Evolutionary conservation across 2,888 invertebrate genomes (phyloP), one percentile per base, ranked within the genome.

Genomic region (Minunthozetes semirufus): DNA sequence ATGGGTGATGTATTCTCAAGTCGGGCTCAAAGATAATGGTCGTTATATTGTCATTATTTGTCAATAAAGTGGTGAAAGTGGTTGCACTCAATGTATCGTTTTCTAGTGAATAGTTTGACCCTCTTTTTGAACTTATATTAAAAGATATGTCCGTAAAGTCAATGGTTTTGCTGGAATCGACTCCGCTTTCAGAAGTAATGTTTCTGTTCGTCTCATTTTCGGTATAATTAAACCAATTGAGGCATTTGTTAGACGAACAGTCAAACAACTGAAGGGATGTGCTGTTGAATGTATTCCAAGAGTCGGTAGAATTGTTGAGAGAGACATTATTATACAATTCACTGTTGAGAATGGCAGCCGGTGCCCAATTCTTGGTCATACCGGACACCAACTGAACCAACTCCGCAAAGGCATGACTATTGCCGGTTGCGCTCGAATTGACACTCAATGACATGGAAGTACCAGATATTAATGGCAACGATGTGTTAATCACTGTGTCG

Each of bases 1-100:
- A 46, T 25, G 78, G 77, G 72, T 77, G 77, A 48, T 78, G 74
- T 11, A 75, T 59, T 13, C 59, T 50, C 9, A 76, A 29, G 29
- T 76, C 74, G 15, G 74, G 74, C 25, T 70, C 73, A 17, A 75
- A 53, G 15, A 73, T 42, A 19, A 73, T 75, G 3, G 74, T 50
- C 61, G 63, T 63, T 63, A 63, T 25, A 29, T 29, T 63, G 25
- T 6, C 29, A 63, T 29, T 63, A 15, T 63, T 19, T 63, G 27
- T 63, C 3, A 29, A 6, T 13, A 63, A 63, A 17, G 63, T 63
- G 3, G 63, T n/a, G 15, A 61, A 9, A 25, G 59, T 25, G 19
- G 59, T 25, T 13, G 59, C n/a, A 5, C 22, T 56, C 6, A 56
- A 4, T 11, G 33, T 33, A 6, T 33, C 33, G 33, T 33, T 33